These are phyloP conservation scores for Lasioglossum figueresi DNA, from an alignment of 2,888 invertebrate genomes.

Conservation along the genomic window DNA sequence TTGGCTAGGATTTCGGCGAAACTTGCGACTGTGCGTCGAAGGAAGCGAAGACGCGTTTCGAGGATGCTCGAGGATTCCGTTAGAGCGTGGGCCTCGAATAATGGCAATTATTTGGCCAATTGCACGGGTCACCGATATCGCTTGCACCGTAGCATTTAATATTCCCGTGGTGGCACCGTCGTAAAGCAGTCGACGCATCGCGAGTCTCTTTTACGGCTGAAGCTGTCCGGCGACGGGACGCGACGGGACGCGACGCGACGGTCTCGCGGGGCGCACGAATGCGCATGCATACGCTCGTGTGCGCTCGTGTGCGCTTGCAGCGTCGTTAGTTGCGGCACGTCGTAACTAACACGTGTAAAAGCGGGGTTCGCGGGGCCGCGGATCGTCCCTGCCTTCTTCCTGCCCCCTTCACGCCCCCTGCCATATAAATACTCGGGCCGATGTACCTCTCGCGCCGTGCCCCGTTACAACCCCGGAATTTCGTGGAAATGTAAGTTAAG, in stretches of 20 bases:
- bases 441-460: background rate
- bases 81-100: slow-evolving; percentile 38
- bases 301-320: slow-evolving; percentile 39
- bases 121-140: slow-evolving; percentile 60
- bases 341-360: slow-evolving; percentile 72
- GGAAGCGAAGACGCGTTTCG: background rate
- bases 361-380: slow-evolving; percentile 50
- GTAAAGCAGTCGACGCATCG: slow-evolving; percentile 63
- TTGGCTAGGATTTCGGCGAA: background rate
- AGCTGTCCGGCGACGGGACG: slow-evolving; percentile 2
- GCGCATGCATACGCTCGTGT: background rate
- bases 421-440: slow-evolving; percentile 60
- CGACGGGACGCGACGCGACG: background rate
- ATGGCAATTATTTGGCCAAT: slow-evolving; percentile 51
- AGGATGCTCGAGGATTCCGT: slow-evolving; percentile 31
- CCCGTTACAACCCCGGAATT: slow-evolving; percentile 51
- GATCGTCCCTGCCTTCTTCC: slow-evolving; percentile 47
- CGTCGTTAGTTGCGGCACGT: slow-evolving; percentile 69
- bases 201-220: slow-evolving; percentile 33
- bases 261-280: background rate
- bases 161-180: slow-evolving; percentile 60
- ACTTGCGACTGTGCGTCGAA: background rate
- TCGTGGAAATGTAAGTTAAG: slow-evolving; percentile 68
- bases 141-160: slow-evolving; percentile 63
- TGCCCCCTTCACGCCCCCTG: slow-evolving; percentile 22